These are phyloP conservation scores for Dermatemys mawii DNA, from an alignment of 2,113 vertebrate species.

Conservation along the genomic window DNA sequence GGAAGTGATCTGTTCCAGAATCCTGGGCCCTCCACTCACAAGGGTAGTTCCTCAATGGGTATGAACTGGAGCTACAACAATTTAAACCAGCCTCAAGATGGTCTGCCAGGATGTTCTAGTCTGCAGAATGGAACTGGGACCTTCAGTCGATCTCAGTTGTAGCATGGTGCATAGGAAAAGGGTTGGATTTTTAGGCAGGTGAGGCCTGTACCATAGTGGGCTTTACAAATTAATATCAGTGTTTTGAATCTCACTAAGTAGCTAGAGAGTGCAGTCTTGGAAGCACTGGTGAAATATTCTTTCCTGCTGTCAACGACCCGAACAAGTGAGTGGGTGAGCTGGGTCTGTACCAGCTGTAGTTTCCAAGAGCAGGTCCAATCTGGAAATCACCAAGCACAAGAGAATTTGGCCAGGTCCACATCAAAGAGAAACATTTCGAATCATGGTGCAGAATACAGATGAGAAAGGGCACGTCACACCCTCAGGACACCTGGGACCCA, in stretches of 20 bases:
- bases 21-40: fast-evolving
- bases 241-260: fast-evolving
- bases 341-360: background rate
- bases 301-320: fast-evolving
- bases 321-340: background rate
- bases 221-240: background rate
- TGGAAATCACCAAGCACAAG: fast-evolving
- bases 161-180: background rate
- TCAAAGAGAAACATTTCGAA: fast-evolving
- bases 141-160: fast-evolving
- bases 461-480: background rate
- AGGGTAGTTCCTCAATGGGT: background rate
- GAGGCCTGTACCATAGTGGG: background rate
- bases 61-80: fast-evolving
- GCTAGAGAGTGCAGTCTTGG: fast-evolving
- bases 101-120: background rate
- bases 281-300: too few relatives aligned
- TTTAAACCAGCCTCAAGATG: background rate
- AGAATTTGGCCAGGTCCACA: fast-evolving
- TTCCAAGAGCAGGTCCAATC: fast-evolving
- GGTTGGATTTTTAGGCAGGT: background rate
- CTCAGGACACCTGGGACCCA: background rate
- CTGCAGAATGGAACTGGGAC: fast-evolving
- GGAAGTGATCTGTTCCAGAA: fast-evolving
- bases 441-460: background rate